Percentiles rank a stretch among this genome's conserved stretches.
Evolutionary conservation across 1,140 invertebrate species (phyloP).

Genomic region (Papilio polytes): DNA sequence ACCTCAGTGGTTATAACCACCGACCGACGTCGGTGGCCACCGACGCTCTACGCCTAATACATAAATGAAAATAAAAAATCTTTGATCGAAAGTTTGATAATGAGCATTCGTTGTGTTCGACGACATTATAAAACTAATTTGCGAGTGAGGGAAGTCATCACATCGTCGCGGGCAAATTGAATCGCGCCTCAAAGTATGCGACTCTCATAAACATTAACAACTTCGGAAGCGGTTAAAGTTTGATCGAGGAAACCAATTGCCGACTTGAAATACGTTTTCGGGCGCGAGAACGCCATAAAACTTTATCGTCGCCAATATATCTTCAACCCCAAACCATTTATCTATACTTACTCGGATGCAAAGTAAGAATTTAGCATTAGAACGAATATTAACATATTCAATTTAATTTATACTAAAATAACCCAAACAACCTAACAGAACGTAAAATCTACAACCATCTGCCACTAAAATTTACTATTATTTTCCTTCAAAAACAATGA

Average conservation of each 20-base stretch:
- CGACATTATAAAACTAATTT: conserved; percentile 33
- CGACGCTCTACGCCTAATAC: not conserved
- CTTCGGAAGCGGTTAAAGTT: conserved; percentile 40
- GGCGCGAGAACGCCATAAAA: conserved; percentile 24
- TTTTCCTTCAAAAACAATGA: not conserved
- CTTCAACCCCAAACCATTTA: conserved; percentile 7
- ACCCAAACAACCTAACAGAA: not conserved
- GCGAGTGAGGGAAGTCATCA: conserved; percentile 11
- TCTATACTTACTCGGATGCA: not conserved
- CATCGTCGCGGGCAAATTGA: conserved; percentile 25
- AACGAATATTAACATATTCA: not conserved
- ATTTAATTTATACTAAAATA: not conserved
- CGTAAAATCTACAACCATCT: not conserved
- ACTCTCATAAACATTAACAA: conserved; percentile 40
- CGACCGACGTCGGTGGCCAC: no score
- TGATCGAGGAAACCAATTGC: conserved; percentile 36
- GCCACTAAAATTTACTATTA: not conserved
- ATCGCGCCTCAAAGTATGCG: conserved; percentile 27
- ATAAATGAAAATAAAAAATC: not conserved
- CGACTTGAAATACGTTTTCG: conserved; percentile 37
- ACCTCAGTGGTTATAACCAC: no score
- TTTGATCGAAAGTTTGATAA: conserved; percentile 30
- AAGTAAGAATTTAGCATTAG: not conserved
- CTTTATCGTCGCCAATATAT: conserved; percentile 16
- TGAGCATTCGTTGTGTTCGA: conserved; percentile 16